Base-by-base conservation (phyloP, 2,797 vertebrate species). In the Poeciliopsis infans region DNA sequence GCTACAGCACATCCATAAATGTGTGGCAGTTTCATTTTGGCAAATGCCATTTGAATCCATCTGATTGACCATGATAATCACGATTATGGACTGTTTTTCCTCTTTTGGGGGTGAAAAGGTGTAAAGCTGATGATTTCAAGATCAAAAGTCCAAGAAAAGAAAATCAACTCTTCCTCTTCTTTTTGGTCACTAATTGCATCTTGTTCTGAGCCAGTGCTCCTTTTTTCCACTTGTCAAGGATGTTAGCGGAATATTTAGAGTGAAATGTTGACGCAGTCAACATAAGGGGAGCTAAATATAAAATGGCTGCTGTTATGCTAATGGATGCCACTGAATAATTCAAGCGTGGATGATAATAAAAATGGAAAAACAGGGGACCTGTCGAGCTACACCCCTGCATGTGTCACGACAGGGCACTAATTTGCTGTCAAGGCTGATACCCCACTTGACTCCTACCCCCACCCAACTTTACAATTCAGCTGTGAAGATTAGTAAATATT, bases 281-380 rank as follows among this genome's bases (percentile, higher is more conserved):
- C 86, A 94, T 90, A 88, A 83, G 92, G 92, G 81, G 92, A 86
- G 93, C 93, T 96, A 96, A 96, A 96, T 96, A 96, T 96, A 97
- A 97, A 95, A 96, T 95, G 85, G 85, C 92, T 93, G 91, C 93
- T 90, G 87, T 92, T 95, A 96, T 95, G 91, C 94, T 97, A 96
- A 97, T 95, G 90, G 94, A 41, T 88, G 90, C 83, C 93, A 87
- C 91, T 96, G 96, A 97, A 97, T 97, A 96, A 97, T 97, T 97
- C 95, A 97, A 91, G 85, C 93, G 77, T 87, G 93, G 91, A 95
- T 96, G 96, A 96, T 94, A 96, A 96, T 91, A 95, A 95, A 94
- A 93, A 88, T 83, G 81, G 89, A 77, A 80, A 89, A 92, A 88
- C 87, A 82, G 84, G 87, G 88, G 91, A 93, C 93, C 90, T 96